Base-by-base conservation (phyloP, 2,888 invertebrate genomes). In the Sphaeridia pumilis region DNA sequence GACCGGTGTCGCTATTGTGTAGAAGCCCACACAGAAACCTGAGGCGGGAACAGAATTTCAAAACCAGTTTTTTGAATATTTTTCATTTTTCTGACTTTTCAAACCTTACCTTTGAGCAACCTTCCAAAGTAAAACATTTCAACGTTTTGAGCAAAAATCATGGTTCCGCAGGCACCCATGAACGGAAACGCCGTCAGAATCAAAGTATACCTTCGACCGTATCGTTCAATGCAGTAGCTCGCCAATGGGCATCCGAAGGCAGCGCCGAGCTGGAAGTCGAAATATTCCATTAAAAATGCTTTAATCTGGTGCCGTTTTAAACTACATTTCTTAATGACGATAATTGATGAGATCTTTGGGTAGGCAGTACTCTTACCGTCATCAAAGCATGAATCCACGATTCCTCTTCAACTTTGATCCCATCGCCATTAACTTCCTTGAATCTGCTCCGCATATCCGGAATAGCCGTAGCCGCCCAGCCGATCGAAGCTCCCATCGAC, bases 91-190 rank as follows among this genome's bases (percentile, higher is more conserved):
- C 7, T 31, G 7, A 31, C 31, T 31, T 14, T 31, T 10, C 10
- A 20, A 34, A 46, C 10, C 14, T 35, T 56, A 61, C 62, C 62
- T 28, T 59, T 55, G 24, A 63, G 25, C 25, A 63, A 58, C 26
- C 80, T 71, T 0, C 76, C 77, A 1, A 71, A 65, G 25, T 77
- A 68, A 2, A 81, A 69, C 31, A 74, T 67, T 1, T 59, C 62
- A 1, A 62, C 38, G 38, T 61, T 58, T 31, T 58, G 55, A 17
- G 66, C 60, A 49, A 64, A 65, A 3, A 65, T 60, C 26, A 73
- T 69, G 12, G 67, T 54, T 5, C 68, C 27, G 69, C 71, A 73
- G 2, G 73, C 73, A 14, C 24, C 12, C 26, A 52, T 20, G 26
- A 48, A 52, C 10, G 43, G 43, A 4, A 35, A 26, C n/a, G 38